These are phyloP conservation scores for Philereme vetulata DNA, from an alignment of 2,888 invertebrate species.

Conservation along the genomic window DNA sequence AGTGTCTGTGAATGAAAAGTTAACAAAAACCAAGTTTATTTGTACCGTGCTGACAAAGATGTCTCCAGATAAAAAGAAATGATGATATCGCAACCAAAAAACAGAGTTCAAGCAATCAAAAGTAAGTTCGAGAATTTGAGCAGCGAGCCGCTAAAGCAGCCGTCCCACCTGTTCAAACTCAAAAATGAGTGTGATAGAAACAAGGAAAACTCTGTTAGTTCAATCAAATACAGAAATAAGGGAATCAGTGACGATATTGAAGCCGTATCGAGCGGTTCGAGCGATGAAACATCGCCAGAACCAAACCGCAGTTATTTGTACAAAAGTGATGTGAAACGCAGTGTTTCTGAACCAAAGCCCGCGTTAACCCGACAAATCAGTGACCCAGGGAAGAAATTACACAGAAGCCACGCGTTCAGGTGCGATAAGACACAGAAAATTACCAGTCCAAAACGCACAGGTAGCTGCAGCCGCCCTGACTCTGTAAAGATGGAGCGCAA, in stretches of 20 bases:
- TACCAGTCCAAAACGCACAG: slow-evolving; percentile 64
- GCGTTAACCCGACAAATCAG: slow-evolving; percentile 71
- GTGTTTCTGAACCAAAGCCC: slow-evolving; percentile 60
- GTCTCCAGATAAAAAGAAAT: slow-evolving; percentile 63
- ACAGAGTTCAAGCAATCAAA: slow-evolving; percentile 86
- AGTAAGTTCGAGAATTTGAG: slow-evolving; percentile 85
- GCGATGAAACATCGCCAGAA: slow-evolving; percentile 48
- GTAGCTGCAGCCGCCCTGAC: slow-evolving; percentile 71
- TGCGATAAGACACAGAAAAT: slow-evolving; percentile 76
- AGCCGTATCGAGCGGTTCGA: slow-evolving; percentile 42
- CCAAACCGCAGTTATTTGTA: slow-evolving; percentile 73
- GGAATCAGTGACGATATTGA: slow-evolving; percentile 32
- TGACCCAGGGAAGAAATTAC: slow-evolving; percentile 82
- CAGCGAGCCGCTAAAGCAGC: slow-evolving; percentile 50
- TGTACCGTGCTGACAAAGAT: slow-evolving; percentile 51
- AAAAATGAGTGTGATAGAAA: slow-evolving; percentile 40
- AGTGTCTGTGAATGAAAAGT: slow-evolving; percentile 7
- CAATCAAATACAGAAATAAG: slow-evolving; percentile 1
- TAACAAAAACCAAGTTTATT: slow-evolving; percentile 10
- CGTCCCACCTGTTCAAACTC: slow-evolving; percentile 48
- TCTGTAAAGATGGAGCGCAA: slow-evolving; percentile 70
- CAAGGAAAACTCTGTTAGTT: slow-evolving; percentile 35
- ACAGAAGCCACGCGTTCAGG: slow-evolving; percentile 84
- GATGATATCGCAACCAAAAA: slow-evolving; percentile 76
- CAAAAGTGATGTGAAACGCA: slow-evolving; percentile 63